phyloP scores from a whole-genome alignment of 2,888 invertebrate genomes.

The Chrysolina oricalcia region DNA sequence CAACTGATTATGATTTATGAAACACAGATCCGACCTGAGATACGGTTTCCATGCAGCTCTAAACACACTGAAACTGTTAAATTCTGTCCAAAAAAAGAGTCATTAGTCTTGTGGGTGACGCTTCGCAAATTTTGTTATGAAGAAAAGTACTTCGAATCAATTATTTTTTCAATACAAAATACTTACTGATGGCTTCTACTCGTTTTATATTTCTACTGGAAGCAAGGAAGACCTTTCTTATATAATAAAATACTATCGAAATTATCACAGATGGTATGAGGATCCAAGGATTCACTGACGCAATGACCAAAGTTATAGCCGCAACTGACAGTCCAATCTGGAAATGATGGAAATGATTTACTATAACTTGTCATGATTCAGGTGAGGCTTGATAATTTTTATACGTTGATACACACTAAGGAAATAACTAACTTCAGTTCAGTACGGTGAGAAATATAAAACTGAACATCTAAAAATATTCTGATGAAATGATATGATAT shows the following conservation, averaged over 20 bases:
- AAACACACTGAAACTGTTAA: too few relatives aligned
- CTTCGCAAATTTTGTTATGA: too few relatives aligned
- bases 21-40: too few relatives aligned
- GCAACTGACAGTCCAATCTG: slow-evolving; percentile 56
- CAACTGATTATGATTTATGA: too few relatives aligned
- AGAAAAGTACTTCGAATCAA: too few relatives aligned
- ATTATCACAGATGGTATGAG: slow-evolving; percentile 78
- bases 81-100: too few relatives aligned
- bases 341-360: slow-evolving; percentile 34
- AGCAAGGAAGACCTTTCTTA: slow-evolving; percentile 80
- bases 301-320: slow-evolving; percentile 77
- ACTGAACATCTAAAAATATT: too few relatives aligned
- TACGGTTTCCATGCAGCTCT: too few relatives aligned
- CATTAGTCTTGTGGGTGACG: too few relatives aligned
- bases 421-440: too few relatives aligned
- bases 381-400: not conserved
- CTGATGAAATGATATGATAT: too few relatives aligned
- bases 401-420: not conserved
- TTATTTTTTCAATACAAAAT: not conserved
- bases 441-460: too few relatives aligned
- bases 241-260: slow-evolving; percentile 76
- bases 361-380: not conserved
- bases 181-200: slow-evolving; percentile 80
- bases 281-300: slow-evolving; percentile 80
- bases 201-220: slow-evolving; percentile 83